phyloP scores from a whole-genome alignment of 2,888 invertebrate species.

The Corbicula japonica region DNA sequence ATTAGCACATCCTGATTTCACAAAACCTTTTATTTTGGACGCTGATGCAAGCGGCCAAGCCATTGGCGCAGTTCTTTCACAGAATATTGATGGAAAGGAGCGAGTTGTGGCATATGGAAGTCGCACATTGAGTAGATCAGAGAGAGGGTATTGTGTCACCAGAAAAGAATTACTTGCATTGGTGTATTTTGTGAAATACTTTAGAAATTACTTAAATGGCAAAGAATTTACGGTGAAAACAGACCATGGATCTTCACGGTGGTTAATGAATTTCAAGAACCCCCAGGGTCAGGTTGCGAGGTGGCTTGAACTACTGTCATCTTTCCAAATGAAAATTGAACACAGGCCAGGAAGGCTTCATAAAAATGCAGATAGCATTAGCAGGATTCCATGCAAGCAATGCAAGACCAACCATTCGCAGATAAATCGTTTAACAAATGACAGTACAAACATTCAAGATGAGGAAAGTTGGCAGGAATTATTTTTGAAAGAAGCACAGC shows the following conservation, averaged over 20 bases:
- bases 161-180: conserved; percentile 58
- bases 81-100: conserved; percentile 59
- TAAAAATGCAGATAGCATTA: conserved; percentile 40
- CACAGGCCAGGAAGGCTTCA: conserved; percentile 45
- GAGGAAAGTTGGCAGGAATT: too few relatives aligned
- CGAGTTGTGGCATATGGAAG: conserved; percentile 58
- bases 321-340: conserved; percentile 44
- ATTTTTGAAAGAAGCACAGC: too few relatives aligned
- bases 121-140: conserved; percentile 31
- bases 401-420: too few relatives aligned
- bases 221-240: conserved; percentile 57
- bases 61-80: conserved; percentile 64
- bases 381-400: conserved; percentile 27
- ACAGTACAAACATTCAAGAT: too few relatives aligned
- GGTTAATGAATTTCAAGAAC: conserved; percentile 58
- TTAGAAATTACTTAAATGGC: conserved; percentile 64
- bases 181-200: conserved; percentile 61
- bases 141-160: conserved; percentile 57
- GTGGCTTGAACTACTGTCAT: conserved; percentile 46
- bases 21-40: conserved; percentile 52
- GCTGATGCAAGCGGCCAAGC: conserved; percentile 65
- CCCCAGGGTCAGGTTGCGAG: conserved; percentile 52
- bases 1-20: conserved; percentile 38
- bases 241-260: conserved; percentile 63
- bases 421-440: too few relatives aligned